A percentile compares a stretch with the other conserved stretches of the same genome.
Evolutionary conservation across 2,113 vertebrate species (phyloP).

Genomic region (Heloderma charlesbogerti): DNA sequence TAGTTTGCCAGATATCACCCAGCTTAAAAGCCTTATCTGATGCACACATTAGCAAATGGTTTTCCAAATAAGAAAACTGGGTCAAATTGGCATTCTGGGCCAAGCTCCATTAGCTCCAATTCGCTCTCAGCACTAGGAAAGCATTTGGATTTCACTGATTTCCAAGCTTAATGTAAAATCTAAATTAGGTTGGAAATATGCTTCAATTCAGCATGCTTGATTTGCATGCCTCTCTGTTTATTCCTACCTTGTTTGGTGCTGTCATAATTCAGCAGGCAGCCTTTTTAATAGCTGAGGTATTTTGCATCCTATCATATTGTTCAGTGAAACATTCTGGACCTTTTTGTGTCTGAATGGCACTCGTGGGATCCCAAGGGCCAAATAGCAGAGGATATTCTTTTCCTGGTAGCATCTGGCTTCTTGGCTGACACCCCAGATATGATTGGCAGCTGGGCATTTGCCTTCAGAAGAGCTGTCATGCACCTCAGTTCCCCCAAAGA

Average conservation of each 20-base stretch:
- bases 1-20: background rate
- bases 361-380: conserved; percentile 41
- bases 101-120: background rate
- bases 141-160: background rate
- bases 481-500: conserved; percentile 38
- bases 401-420: conserved; percentile 54
- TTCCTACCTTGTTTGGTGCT: background rate
- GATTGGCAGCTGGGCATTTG: conserved; percentile 55
- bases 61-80: conserved; percentile 10
- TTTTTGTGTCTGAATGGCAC: conserved; percentile 57
- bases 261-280: background rate
- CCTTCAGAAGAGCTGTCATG: conserved; percentile 38
- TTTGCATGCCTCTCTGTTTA: background rate
- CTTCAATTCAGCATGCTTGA: background rate
- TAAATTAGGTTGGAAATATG: background rate
- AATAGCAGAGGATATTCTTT: conserved; percentile 19
- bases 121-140: background rate
- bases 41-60: background rate
- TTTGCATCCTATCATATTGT: conserved; percentile 55
- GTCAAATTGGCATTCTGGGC: conserved; percentile 8
- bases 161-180: background rate
- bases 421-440: conserved; percentile 56
- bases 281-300: background rate
- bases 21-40: conserved; percentile 13
- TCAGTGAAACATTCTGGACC: conserved; percentile 30